Evolutionary conservation across 2,888 invertebrate genomes (phyloP).

Genomic region (Ellobium chinense): DNA sequence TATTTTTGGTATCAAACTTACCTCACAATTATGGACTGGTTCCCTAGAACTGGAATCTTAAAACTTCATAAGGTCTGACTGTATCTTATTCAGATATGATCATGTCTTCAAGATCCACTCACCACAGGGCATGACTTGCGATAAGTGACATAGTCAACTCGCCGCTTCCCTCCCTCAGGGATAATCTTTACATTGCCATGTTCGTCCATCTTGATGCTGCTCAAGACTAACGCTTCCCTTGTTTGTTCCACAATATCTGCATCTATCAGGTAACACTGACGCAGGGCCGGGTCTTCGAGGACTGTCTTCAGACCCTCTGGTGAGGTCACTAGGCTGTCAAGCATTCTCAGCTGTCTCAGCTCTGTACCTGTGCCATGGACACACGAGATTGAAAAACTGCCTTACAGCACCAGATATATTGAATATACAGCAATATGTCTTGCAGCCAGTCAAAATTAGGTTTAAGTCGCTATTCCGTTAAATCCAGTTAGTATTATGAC

Average conservation of each 20-base stretch:
- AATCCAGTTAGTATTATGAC: too few species aligned
- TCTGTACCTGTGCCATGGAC: constrained; percentile 46
- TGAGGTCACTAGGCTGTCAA: constrained; percentile 56
- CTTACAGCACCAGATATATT: too few species aligned
- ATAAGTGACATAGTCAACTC: constrained; percentile 65
- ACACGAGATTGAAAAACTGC: too few species aligned
- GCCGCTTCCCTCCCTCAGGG: constrained; percentile 62
- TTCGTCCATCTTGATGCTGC: constrained; percentile 54
- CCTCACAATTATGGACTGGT: too few species aligned
- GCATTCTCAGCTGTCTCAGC: constrained; percentile 45
- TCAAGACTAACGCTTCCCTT: constrained; percentile 54
- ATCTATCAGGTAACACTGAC: constrained; percentile 63
- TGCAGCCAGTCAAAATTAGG: too few species aligned
- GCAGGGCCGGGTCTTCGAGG: constrained; percentile 57
- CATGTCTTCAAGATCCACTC: too few species aligned
- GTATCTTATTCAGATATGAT: too few species aligned
- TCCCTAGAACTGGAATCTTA: too few species aligned
- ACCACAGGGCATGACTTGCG: constrained; percentile 60
- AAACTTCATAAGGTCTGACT: too few species aligned
- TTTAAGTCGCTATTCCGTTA: too few species aligned
- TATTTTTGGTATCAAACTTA: too few species aligned
- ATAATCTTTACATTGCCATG: constrained; percentile 54
- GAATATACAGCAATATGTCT: too few species aligned
- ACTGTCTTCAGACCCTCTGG: constrained; percentile 60
- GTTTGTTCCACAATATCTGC: constrained; percentile 61